A percentile compares a stretch with the other conserved stretches of the same genome.
Evolutionary conservation across 2,797 vertebrate genomes (phyloP).

Genomic region (Neostethus bicornis): DNA sequence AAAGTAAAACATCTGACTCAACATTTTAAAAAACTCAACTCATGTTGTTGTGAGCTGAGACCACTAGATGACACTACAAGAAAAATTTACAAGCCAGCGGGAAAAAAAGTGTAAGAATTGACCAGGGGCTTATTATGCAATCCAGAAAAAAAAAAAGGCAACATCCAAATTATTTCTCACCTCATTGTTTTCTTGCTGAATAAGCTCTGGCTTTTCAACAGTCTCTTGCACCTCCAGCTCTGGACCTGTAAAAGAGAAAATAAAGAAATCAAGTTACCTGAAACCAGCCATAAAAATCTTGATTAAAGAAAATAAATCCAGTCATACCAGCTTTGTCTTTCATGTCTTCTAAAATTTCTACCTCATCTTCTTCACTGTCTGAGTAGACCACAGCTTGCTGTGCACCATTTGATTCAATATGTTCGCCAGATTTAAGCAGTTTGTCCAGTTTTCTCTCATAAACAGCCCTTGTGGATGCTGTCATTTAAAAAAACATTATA

Average conservation of each 20-base stretch:
- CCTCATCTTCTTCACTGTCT: constrained; percentile 75
- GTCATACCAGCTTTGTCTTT: constrained; percentile 56
- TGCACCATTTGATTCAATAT: constrained; percentile 41
- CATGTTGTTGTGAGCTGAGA: constrained; percentile 13
- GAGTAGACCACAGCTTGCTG: constrained; percentile 60
- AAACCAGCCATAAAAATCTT: background rate
- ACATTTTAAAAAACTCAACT: constrained; percentile 9
- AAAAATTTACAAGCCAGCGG: background rate
- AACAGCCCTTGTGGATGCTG: constrained; percentile 83
- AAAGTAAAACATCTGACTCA: constrained; percentile 17
- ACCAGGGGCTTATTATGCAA: background rate
- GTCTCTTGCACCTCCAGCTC: constrained; percentile 48
- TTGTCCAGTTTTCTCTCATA: constrained; percentile 84
- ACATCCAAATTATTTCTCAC: constrained; percentile 42
- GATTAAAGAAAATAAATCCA: background rate
- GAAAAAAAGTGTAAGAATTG: background rate
- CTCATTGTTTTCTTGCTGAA: constrained; percentile 34
- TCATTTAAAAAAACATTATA: constrained; percentile 27
- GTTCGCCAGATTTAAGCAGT: constrained; percentile 60
- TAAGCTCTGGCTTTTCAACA: background rate
- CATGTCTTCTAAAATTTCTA: constrained; percentile 21
- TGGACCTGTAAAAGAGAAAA: constrained; percentile 47
- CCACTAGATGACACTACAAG: constrained; percentile 48
- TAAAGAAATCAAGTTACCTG: constrained; percentile 3
- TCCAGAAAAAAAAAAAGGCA: background rate